Conservation (phyloP, 2,113 vertebrate species). For the Hydropotes inermis region DNA sequence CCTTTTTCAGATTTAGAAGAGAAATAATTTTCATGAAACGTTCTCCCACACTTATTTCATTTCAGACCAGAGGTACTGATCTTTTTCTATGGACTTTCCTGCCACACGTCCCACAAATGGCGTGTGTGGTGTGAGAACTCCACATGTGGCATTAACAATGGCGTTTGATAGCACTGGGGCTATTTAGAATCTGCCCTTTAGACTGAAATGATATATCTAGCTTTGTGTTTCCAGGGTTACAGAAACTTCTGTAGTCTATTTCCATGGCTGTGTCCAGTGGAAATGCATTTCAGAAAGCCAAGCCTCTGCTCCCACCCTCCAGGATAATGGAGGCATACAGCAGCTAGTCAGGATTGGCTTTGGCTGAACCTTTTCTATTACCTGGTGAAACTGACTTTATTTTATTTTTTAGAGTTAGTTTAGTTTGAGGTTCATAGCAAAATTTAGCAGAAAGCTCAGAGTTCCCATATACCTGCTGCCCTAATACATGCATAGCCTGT, state of each 20-base stretch:
- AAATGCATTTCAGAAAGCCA: not conserved
- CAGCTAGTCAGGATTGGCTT: not conserved
- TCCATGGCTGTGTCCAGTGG: not conserved
- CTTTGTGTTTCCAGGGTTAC: slow-evolving; percentile 66
- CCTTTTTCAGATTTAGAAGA: not conserved
- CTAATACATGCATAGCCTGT: not conserved
- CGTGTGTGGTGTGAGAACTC: not conserved
- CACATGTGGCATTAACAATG: fast-evolving
- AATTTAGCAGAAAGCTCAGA: not conserved
- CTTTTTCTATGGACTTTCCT: not conserved
- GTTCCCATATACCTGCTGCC: not conserved
- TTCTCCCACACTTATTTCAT: not conserved
- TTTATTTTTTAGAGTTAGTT: not conserved
- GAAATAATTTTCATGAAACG: not conserved
- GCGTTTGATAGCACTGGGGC: not conserved
- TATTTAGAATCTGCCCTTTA: slow-evolving; percentile 35
- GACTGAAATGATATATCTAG: slow-evolving; percentile 1
- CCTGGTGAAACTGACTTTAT: not conserved
- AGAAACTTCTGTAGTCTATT: slow-evolving; percentile 20
- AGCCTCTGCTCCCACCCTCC: not conserved
- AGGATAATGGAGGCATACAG: not conserved
- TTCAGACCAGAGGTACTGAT: not conserved
- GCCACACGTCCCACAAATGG: not conserved
- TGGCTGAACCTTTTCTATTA: not conserved
- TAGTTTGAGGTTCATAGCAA: not conserved